These are phyloP conservation scores for Danio jaintianensis DNA, from an alignment of 2,797 vertebrate genomes.

Conservation along the genomic window DNA sequence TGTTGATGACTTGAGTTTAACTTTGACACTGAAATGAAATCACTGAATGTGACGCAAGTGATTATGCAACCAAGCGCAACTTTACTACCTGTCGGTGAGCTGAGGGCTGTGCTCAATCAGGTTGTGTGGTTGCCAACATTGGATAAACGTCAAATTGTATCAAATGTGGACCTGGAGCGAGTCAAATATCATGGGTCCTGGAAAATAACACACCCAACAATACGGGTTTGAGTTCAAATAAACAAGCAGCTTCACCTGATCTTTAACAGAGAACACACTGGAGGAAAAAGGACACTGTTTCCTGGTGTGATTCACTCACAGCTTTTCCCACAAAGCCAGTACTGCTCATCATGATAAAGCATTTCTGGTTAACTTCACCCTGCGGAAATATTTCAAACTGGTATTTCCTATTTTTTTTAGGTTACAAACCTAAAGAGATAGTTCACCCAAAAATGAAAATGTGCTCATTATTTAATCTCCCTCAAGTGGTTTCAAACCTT, in stretches of 20 bases:
- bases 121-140: constrained; percentile 49
- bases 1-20: constrained; percentile 1
- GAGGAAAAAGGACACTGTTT: constrained; percentile 19
- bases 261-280: neutral
- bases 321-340: constrained; percentile 13
- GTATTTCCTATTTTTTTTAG: neutral
- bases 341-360: neutral
- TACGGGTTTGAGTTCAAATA: constrained; percentile 29
- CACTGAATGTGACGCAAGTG: constrained; percentile 22
- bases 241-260: constrained; percentile 27
- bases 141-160: constrained; percentile 47
- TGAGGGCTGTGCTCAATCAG: constrained; percentile 41
- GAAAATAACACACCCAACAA: constrained; percentile 54
- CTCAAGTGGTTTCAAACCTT: too few species aligned
- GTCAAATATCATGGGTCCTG: constrained; percentile 51
- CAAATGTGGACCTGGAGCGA: constrained; percentile 46
- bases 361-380: neutral
- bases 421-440: neutral
- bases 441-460: too few species aligned
- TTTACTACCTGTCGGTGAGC: constrained; percentile 54
- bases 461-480: too few species aligned
- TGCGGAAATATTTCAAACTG: neutral
- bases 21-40: constrained; percentile 20
- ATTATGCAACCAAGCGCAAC: constrained; percentile 34
- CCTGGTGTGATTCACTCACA: constrained; percentile 32